phyloP scores from a whole-genome alignment of 2,888 invertebrate species.

The Hymenopus coronatus region DNA sequence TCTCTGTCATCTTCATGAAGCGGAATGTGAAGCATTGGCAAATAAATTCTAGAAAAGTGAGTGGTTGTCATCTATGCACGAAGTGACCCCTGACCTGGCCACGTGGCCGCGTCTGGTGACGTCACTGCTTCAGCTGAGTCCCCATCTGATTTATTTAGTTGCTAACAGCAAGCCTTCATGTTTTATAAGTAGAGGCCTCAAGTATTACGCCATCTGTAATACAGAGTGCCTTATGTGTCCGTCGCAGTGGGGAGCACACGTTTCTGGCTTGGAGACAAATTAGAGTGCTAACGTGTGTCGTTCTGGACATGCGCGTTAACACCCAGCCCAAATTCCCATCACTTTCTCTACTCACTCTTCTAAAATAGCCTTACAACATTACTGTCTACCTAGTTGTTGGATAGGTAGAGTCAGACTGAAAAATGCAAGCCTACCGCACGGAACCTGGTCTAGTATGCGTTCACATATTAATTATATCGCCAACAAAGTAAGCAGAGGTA shows the following conservation, averaged over 20 bases:
- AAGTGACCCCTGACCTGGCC: constrained; percentile 13
- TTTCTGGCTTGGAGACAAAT: background rate
- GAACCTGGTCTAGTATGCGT: too few species aligned
- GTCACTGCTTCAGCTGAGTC: constrained; percentile 8
- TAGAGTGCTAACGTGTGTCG: background rate
- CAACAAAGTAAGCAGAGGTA: too few species aligned
- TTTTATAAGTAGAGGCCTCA: background rate
- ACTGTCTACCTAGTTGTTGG: too few species aligned
- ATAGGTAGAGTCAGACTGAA: too few species aligned
- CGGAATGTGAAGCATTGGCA: background rate
- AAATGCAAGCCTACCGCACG: too few species aligned
- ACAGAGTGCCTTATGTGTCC: background rate
- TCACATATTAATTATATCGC: too few species aligned
- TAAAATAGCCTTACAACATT: too few species aligned
- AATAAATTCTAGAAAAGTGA: background rate
- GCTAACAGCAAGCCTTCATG: constrained; percentile 8
- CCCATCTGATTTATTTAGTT: constrained; percentile 15
- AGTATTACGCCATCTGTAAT: background rate
- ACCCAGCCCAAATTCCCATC: too few species aligned
- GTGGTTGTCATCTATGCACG: background rate
- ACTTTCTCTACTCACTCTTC: too few species aligned
- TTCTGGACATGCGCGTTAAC: too few species aligned
- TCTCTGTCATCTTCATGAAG: background rate
- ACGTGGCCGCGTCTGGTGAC: constrained; percentile 9
- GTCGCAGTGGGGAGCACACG: background rate